Evolutionary conservation across 2,113 vertebrate species (phyloP).

Genomic region (Aleadryas rufinucha): DNA sequence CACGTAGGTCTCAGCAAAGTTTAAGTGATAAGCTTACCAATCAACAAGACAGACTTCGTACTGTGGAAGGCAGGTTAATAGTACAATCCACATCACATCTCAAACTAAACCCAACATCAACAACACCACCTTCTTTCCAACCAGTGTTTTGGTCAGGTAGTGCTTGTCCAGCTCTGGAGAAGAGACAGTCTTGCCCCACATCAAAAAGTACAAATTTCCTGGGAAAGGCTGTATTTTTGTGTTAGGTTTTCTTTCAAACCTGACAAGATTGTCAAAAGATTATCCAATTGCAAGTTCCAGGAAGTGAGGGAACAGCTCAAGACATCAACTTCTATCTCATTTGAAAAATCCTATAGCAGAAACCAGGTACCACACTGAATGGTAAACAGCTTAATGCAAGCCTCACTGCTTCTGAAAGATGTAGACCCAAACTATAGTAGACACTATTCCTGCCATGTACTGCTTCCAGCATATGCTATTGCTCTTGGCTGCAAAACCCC

Average conservation of each 20-base stretch:
- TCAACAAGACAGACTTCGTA: background rate
- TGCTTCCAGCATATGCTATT: background rate
- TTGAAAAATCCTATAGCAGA: background rate
- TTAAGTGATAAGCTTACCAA: slow-evolving; percentile 12
- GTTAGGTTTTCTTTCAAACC: background rate
- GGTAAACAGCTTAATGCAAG: background rate
- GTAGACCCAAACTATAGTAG: background rate
- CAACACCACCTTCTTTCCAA: background rate
- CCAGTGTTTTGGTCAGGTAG: background rate
- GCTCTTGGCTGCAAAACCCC: background rate
- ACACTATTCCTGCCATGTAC: background rate
- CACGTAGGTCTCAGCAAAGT: background rate
- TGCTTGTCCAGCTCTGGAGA: background rate
- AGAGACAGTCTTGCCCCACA: background rate
- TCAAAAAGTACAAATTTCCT: background rate
- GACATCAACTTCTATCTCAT: background rate
- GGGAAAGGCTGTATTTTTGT: background rate
- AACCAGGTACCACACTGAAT: background rate
- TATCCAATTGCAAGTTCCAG: background rate
- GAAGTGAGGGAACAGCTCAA: background rate
- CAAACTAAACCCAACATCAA: background rate
- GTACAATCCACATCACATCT: background rate
- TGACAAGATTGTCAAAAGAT: background rate
- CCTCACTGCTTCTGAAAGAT: background rate
- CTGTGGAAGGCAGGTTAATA: slow-evolving; percentile 49